Base-by-base conservation (phyloP, 2,113 vertebrate species). In the Globicephala melas region DNA sequence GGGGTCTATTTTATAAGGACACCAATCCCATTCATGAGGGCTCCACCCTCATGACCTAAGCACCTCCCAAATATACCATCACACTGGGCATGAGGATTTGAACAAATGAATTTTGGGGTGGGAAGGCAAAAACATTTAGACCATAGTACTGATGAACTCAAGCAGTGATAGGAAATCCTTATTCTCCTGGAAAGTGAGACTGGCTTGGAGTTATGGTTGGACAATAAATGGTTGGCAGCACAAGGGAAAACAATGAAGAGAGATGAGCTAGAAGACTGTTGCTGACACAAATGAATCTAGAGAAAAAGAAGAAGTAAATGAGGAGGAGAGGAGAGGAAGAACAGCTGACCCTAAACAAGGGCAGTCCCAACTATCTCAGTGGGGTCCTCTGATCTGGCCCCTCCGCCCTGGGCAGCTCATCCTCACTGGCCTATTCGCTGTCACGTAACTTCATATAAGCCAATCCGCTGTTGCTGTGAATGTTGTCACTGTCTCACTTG, bases 381-480 rank as follows among this genome's bases (percentile, higher is more conserved):
- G 60, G 8, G 33, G 13, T 21, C 50, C 74, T 87, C 15, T 55
- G 28, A 5, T 23, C 3, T 28, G 23, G 11, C 1, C 6, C 36
- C 47, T 70, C 17, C 7, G 2, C 1, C 6, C 14, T 20, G 3
- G n/a, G 17, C 1, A 47, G 25, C 5, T 3, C 11, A 10, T 63
- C 47, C n/a, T 62, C 31, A 25, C 13, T 2, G 7, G 28, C 0
- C 63, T 83, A 3, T 86, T 82, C 21, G 33, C 3, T 12, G 47
- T 80, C 3, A 79, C 0, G 28, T 33, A 70, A 11, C 6, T 38
- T 74, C 38, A 17, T 55, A 33, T 2, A 33, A 60, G 81, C 15
- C 55, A 53, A 55, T 21, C 10, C 6, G 4, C 8, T 86, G 0
- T 12, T 38, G 18, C 38, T 23, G 2, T 14, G 11, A 84, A 26